These are phyloP conservation scores for Eristalis arbustorum DNA, from an alignment of 2,888 invertebrate genomes.

Conservation along the genomic window DNA sequence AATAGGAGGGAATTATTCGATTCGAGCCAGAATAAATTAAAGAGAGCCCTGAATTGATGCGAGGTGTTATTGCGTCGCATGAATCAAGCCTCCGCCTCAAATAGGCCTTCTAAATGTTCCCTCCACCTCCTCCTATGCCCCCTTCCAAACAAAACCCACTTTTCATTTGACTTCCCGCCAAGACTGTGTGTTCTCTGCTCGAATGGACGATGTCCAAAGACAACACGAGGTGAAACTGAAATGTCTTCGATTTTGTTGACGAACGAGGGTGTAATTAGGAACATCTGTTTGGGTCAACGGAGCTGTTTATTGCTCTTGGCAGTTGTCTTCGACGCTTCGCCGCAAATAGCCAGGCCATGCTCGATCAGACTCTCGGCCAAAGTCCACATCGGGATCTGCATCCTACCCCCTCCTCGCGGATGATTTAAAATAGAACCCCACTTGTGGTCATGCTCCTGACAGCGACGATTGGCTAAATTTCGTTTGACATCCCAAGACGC, in stretches of 20 bases:
- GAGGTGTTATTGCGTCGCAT: too few species aligned
- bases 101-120: too few species aligned
- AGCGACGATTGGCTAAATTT: conserved; percentile 43
- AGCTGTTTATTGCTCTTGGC: conserved; percentile 48
- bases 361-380: background rate
- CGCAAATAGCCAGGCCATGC: background rate
- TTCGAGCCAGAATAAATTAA: too few species aligned
- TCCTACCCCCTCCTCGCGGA: background rate
- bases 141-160: background rate
- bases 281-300: conserved; percentile 29
- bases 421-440: background rate
- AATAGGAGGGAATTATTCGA: too few species aligned
- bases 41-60: too few species aligned
- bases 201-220: conserved; percentile 51
- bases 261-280: conserved; percentile 38
- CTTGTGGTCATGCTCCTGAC: background rate
- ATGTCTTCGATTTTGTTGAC: background rate
- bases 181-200: conserved; percentile 3
- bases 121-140: too few species aligned
- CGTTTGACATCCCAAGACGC: conserved; percentile 18
- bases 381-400: background rate
- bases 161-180: background rate
- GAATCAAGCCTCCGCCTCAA: too few species aligned
- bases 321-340: background rate
- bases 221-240: conserved; percentile 23